These are phyloP conservation scores for Drosophila fungiperda DNA, from an alignment of 2,888 invertebrate species.

Conservation along the genomic window DNA sequence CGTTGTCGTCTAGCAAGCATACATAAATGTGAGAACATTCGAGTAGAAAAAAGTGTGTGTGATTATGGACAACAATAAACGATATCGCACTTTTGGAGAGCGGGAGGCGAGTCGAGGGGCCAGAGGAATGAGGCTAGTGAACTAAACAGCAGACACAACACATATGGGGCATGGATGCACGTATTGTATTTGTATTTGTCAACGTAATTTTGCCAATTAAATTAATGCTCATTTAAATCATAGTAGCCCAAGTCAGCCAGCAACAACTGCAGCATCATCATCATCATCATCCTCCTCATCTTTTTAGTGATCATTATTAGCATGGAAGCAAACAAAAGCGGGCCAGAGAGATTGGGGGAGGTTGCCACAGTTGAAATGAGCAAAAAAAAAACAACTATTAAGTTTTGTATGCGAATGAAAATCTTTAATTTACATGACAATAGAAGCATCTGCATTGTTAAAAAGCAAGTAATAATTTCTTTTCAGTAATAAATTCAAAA, in stretches of 20 bases:
- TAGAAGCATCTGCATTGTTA: background rate
- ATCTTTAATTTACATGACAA: background rate
- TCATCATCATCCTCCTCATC: slow-evolving; percentile 23
- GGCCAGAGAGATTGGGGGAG: background rate
- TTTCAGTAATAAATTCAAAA: background rate
- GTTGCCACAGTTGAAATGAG: background rate
- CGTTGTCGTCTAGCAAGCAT: slow-evolving; percentile 49
- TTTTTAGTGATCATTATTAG: slow-evolving; percentile 25
- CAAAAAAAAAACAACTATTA: background rate
- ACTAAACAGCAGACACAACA: slow-evolving; percentile 26
- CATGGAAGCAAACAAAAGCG: slow-evolving; percentile 32
- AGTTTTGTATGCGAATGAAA: background rate
- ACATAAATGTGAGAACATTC: slow-evolving; percentile 62
- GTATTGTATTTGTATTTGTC: slow-evolving; percentile 70
- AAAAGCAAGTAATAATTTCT: background rate
- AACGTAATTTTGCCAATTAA: slow-evolving; percentile 80
- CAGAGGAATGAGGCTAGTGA: slow-evolving; percentile 4
- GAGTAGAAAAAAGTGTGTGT: slow-evolving; percentile 35
- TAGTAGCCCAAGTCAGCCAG: slow-evolving; percentile 31
- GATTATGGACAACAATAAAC: slow-evolving; percentile 43
- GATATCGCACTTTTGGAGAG: background rate
- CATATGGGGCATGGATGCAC: slow-evolving; percentile 51
- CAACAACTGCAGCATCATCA: slow-evolving; percentile 32
- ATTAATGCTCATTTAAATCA: slow-evolving; percentile 78
- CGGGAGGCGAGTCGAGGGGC: slow-evolving; percentile 2